phyloP scores from a whole-genome alignment of 2,888 invertebrate species.

The Pseudococcus jackbeardsleyi region DNA sequence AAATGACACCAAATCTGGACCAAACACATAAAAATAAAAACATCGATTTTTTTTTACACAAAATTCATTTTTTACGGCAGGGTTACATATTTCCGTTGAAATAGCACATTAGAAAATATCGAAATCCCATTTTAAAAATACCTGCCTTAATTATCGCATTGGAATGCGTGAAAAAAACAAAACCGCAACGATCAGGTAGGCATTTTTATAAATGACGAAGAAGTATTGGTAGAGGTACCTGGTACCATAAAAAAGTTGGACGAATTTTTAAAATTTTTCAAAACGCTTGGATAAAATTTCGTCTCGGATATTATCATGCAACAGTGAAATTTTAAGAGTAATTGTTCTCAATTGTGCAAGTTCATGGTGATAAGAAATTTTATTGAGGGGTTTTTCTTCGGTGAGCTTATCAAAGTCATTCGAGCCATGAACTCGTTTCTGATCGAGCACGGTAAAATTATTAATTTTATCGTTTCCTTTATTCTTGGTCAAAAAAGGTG shows the following conservation, averaged over 20 bases:
- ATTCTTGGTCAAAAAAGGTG: background rate
- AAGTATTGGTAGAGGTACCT: too few species aligned
- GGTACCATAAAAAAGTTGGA: background rate
- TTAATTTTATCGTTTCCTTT: background rate
- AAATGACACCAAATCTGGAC: too few species aligned
- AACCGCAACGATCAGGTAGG: background rate
- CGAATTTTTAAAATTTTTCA: slow-evolving; percentile 1
- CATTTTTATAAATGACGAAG: background rate
- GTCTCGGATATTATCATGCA: background rate
- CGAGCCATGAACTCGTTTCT: slow-evolving; percentile 19
- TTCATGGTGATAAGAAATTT: slow-evolving; percentile 6
- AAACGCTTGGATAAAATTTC: background rate
- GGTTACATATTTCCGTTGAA: background rate
- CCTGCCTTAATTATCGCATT: too few species aligned
- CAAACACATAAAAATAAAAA: too few species aligned
- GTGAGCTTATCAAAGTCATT: background rate
- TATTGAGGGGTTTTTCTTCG: background rate
- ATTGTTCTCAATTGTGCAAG: background rate
- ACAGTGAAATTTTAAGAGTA: background rate
- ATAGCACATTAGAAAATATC: background rate
- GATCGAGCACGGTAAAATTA: background rate
- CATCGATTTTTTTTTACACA: too few species aligned
- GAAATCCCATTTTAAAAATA: background rate
- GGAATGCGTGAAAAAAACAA: background rate
- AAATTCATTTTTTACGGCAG: too few species aligned